These are phyloP conservation scores for Sylvia atricapilla DNA, from an alignment of 2,113 vertebrate genomes.

Conservation along the genomic window DNA sequence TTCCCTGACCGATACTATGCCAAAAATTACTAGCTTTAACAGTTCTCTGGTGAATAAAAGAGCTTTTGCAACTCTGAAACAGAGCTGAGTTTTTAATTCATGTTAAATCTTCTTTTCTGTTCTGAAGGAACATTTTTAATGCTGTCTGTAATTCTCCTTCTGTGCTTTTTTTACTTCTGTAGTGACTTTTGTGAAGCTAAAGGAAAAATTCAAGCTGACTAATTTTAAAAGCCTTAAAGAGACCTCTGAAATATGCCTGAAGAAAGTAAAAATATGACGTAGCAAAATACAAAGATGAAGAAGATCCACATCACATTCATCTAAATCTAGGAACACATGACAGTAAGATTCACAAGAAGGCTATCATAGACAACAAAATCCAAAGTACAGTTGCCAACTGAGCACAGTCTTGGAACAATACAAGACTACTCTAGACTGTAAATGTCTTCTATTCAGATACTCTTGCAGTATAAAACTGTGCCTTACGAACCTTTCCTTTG, in stretches of 20 bases:
- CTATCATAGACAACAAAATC: background rate
- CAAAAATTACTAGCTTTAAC: slow-evolving; percentile 56
- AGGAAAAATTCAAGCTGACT: background rate
- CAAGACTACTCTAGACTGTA: background rate
- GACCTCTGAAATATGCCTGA: background rate
- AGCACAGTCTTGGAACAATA: background rate
- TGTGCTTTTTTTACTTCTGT: background rate
- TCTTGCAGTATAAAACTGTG: background rate
- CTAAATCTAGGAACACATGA: background rate
- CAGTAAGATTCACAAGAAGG: background rate
- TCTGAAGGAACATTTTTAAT: slow-evolving; percentile 21
- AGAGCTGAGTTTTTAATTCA: slow-evolving; percentile 50
- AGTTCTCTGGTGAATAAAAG: slow-evolving; percentile 56
- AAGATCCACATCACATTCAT: background rate
- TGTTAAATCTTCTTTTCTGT: slow-evolving; percentile 40
- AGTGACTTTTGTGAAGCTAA: slow-evolving; percentile 19
- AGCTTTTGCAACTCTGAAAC: slow-evolving; percentile 58
- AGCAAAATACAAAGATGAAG: background rate
- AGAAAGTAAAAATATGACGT: slow-evolving; percentile 9
- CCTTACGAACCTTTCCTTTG: background rate
- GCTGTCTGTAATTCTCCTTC: background rate
- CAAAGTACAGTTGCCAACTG: background rate
- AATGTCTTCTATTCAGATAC: background rate
- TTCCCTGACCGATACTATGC: slow-evolving; percentile 36
- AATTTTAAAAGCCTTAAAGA: slow-evolving; percentile 1